phyloP scores from a whole-genome alignment of 2,888 invertebrate genomes.

The Lutraria lutraria region DNA sequence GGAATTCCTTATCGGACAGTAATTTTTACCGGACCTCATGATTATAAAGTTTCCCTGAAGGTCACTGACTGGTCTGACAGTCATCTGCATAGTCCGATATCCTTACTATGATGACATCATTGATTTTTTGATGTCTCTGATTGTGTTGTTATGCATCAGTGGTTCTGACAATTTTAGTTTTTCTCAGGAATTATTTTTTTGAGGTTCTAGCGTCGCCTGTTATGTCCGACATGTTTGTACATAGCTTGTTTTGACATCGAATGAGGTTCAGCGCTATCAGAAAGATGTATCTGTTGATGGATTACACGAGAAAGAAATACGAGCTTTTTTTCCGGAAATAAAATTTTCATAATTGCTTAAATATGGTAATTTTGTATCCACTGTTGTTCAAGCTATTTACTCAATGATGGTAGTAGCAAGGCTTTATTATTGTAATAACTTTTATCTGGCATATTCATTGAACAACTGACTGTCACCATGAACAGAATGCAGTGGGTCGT shows the following conservation, averaged over 20 bases:
- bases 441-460: constrained; percentile 36
- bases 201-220: too few relatives aligned
- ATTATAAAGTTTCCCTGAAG: too few relatives aligned
- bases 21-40: too few relatives aligned
- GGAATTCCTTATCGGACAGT: too few relatives aligned
- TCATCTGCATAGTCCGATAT: too few relatives aligned
- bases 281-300: background rate
- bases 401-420: background rate
- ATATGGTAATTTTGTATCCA: background rate
- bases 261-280: background rate
- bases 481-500: constrained; percentile 25
- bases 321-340: background rate
- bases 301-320: background rate
- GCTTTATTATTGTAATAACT: constrained; percentile 35
- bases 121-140: too few relatives aligned
- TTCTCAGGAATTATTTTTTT: too few relatives aligned
- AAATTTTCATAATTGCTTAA: background rate
- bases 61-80: too few relatives aligned
- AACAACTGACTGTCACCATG: constrained; percentile 24
- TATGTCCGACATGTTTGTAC: background rate
- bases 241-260: background rate
- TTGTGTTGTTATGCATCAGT: too few relatives aligned
- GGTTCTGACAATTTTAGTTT: too few relatives aligned
- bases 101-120: too few relatives aligned
- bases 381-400: background rate